Percentiles rank a stretch among this genome's conserved stretches.
Conservation (phyloP, 2,797 vertebrate species). For the Bovichtus variegatus region DNA sequence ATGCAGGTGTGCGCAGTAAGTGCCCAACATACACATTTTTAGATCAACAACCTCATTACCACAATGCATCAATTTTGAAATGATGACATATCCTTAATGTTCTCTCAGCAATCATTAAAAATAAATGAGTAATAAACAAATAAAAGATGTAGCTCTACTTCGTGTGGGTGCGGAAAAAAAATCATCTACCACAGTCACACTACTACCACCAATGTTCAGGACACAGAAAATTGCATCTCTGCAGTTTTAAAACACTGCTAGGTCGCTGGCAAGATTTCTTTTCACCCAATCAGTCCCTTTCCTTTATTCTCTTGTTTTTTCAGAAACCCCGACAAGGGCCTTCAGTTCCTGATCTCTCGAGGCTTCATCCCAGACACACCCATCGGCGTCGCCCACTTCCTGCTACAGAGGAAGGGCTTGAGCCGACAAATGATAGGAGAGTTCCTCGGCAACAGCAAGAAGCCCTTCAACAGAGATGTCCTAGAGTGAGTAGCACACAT, state of each 20-base stretch:
- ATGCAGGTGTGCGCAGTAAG: conserved; percentile 16
- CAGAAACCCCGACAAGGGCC: conserved; percentile 98
- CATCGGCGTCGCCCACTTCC: conserved; percentile 97
- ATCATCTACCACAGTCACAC: conserved; percentile 19
- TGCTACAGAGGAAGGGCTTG: conserved; percentile 97
- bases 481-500: conserved; percentile 82
- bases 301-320: background rate
- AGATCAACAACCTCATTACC: conserved; percentile 25
- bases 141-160: background rate
- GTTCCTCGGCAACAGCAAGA: conserved; percentile 99
- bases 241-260: background rate
- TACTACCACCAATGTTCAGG: background rate
- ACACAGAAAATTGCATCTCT: background rate
- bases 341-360: conserved; percentile 97
- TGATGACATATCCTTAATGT: background rate
- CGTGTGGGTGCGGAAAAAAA: background rate
- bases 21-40: background rate
- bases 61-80: conserved; percentile 18
- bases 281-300: background rate
- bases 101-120: background rate
- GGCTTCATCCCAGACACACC: conserved; percentile 99
- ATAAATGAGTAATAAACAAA: conserved; percentile 11
- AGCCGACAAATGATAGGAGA: conserved; percentile 99
- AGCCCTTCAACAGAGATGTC: conserved; percentile 96
- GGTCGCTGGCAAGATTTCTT: background rate